Percentiles rank a stretch among this genome's conserved stretches.
These are phyloP conservation scores for Philonicus albiceps DNA, from an alignment of 2,888 invertebrate genomes.

Conservation along the genomic window DNA sequence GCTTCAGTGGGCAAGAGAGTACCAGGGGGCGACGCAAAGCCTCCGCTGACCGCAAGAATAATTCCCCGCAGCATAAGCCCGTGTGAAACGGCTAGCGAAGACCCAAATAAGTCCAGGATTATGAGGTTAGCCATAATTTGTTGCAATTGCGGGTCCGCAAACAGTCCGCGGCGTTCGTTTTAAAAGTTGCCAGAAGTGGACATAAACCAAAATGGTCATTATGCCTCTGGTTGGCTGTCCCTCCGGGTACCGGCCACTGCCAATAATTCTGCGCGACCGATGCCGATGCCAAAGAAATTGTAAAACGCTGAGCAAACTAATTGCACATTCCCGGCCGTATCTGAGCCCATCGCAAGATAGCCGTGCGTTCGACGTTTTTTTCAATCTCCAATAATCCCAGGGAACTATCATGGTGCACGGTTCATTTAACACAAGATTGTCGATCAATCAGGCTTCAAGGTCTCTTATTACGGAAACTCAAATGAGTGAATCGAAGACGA, in stretches of 20 bases:
- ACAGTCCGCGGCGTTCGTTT: not conserved
- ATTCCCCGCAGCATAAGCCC: not conserved
- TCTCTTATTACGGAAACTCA: slow-evolving; percentile 23
- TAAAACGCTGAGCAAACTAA: slow-evolving; percentile 24
- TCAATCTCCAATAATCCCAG: slow-evolving; percentile 4
- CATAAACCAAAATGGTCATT: slow-evolving; percentile 11
- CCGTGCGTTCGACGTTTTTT: not conserved
- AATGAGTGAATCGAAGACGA: slow-evolving; percentile 24
- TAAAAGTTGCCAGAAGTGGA: slow-evolving; percentile 7
- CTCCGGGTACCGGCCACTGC: not conserved
- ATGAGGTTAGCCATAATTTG: not conserved
- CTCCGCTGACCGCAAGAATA: not conserved
- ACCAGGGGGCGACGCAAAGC: not conserved
- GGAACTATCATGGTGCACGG: slow-evolving; percentile 23
- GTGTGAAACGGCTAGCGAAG: not conserved
- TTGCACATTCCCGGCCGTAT: slow-evolving; percentile 21
- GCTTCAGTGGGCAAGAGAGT: not conserved
- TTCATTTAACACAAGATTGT: slow-evolving; percentile 39
- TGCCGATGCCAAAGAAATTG: slow-evolving; percentile 20
- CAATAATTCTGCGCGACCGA: not conserved
- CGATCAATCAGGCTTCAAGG: slow-evolving; percentile 41
- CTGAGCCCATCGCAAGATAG: not conserved
- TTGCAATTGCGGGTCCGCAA: not conserved
- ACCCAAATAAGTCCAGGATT: not conserved
- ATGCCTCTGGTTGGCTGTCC: not conserved